Base-by-base conservation (phyloP, 2,113 vertebrate genomes). In the Scortum barcoo region DNA sequence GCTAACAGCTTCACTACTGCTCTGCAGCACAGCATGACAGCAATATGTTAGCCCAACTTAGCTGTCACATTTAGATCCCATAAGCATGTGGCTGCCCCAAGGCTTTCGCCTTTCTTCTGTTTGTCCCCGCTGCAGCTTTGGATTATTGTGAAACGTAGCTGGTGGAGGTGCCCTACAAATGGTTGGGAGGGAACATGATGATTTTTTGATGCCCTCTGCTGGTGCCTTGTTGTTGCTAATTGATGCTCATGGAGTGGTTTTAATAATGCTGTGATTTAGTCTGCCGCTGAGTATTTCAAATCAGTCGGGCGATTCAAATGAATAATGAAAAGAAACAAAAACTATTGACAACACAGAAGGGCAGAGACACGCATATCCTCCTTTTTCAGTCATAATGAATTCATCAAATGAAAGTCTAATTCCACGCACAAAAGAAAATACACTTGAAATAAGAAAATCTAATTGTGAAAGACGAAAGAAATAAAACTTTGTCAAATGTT, bases 151-250 rank as follows among this genome's bases (percentile, higher is more conserved):
- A 80, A 71, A 65, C 46, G 36, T 17, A 69, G 72, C 78, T 74
- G 68, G 54, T 76, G 81, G 40, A 66, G 86, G 20, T 76, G 68
- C 28, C 72, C 79, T 80, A 80, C 57, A 73, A 75, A 85, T 30
- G 33, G 38, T 51, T 81, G 68, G 50, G 60, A 66, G 68, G 61
- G 68, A 63, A 56, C 68, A 72, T 50, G 48, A 68, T 87, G 83
- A 67, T 74, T 92, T 80, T 79, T 77, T 85, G 68, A 85, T 85
- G 88, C 84, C 86, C 81, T 86, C 87, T 87, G 76, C 84, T 90
- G 85, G 85, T 48, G 69, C 53, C 57, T 67, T 72, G 62, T 83
- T 81, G 74, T 17, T 72, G 71, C 77, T 85, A 86, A 87, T 87
- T 86, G 80, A 73, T 80, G 48, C 65, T 69, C 68, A 14, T 62